Conservation (phyloP, 1,140 invertebrate species). For the Philopotamus ludificatus region DNA sequence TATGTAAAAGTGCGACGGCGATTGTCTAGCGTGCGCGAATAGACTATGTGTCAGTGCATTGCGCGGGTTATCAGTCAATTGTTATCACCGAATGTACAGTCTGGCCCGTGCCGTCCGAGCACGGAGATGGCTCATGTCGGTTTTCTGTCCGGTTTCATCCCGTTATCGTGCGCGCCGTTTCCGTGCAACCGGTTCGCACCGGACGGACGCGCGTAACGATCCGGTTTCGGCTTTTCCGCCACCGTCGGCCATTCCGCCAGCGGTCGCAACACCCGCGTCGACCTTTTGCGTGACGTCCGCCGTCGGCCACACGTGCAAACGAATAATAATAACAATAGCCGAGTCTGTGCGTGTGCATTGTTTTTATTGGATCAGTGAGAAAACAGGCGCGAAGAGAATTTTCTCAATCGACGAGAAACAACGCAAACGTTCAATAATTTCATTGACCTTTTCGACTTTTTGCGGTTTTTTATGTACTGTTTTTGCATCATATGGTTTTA, state of each 20-base stretch:
- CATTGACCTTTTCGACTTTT: too few species aligned
- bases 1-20: too few species aligned
- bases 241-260: neutral
- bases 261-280: neutral
- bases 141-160: conserved; percentile 11
- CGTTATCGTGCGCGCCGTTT: conserved; percentile 1
- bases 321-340: too few species aligned
- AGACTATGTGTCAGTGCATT: neutral
- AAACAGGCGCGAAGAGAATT: neutral
- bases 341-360: neutral
- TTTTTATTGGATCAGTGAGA: neutral
- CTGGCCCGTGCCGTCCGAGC: conserved; percentile 1
- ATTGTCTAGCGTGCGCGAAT: neutral
- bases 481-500: too few species aligned
- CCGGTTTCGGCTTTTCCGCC: neutral
- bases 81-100: conserved; percentile 6
- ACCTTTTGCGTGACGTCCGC: neutral
- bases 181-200: neutral
- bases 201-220: neutral
- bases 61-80: conserved; percentile 6
- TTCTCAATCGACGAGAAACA: too few species aligned
- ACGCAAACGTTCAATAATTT: too few species aligned
- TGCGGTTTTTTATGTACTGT: too few species aligned
- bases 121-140: conserved; percentile 4
- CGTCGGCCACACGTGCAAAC: too few species aligned